Evolutionary conservation across 2,113 vertebrate genomes (phyloP).

Genomic region (Ptychochromis oligacanthus): DNA sequence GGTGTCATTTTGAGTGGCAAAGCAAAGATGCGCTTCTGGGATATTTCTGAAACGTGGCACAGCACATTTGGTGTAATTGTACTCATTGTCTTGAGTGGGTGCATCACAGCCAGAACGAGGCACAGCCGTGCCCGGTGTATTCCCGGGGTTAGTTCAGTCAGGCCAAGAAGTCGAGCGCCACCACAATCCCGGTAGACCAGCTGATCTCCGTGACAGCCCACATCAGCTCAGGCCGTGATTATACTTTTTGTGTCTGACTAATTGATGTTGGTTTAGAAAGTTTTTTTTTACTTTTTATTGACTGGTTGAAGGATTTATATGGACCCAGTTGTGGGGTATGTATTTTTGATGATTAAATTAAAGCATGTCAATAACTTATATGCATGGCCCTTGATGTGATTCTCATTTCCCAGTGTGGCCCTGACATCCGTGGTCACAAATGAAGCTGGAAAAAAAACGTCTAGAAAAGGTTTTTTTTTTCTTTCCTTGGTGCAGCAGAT

Average conservation of each 20-base stretch:
- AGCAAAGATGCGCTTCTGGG: neutral
- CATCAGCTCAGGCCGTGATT: neutral
- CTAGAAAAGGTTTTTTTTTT: neutral
- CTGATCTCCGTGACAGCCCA: neutral
- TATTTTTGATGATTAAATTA: neutral
- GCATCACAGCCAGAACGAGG: neutral
- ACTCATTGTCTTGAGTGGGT: neutral
- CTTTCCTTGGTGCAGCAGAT: neutral
- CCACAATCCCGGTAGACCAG: neutral
- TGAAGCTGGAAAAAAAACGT: neutral
- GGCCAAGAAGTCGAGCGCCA: accelerated
- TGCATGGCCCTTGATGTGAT: neutral
- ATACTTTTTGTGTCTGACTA: neutral
- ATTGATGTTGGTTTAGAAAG: neutral
- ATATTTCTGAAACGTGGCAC: neutral
- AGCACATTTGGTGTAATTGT: neutral
- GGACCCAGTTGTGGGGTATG: no score
- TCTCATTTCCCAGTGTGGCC: neutral
- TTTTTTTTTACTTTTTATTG: neutral
- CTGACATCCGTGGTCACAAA: neutral
- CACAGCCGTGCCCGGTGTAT: neutral
- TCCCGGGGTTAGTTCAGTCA: neutral
- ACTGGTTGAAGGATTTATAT: neutral
- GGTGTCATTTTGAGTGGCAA: neutral
- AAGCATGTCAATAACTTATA: neutral